These are phyloP conservation scores for Nautilus pompilius DNA, from an alignment of 1,140 invertebrate species.

Conservation along the genomic window DNA sequence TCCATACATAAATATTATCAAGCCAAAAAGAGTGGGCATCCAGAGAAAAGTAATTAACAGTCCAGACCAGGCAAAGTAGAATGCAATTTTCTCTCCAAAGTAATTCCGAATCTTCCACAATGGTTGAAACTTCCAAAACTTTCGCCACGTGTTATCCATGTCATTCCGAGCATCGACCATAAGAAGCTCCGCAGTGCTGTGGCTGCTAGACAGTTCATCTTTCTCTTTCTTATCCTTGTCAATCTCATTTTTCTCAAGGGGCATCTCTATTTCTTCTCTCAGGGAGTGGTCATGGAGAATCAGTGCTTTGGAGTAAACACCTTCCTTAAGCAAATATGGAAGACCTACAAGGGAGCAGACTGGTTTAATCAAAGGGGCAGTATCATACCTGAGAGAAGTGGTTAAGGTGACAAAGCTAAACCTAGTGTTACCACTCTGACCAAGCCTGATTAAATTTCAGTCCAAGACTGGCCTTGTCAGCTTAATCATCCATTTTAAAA, in stretches of 20 bases:
- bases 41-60: slow-evolving; percentile 47
- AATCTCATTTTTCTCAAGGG: neutral
- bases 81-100: slow-evolving; percentile 57
- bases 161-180: slow-evolving; percentile 29
- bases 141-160: slow-evolving; percentile 44
- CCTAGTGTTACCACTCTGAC: no score
- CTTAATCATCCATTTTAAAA: no score
- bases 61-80: slow-evolving; percentile 58
- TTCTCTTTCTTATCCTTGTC: slow-evolving; percentile 5
- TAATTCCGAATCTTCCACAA: slow-evolving; percentile 55
- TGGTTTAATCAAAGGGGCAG: no score
- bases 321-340: slow-evolving; percentile 48
- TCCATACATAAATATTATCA: slow-evolving; percentile 53
- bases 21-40: slow-evolving; percentile 54
- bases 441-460: no score
- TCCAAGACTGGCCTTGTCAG: no score
- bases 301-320: slow-evolving; percentile 47
- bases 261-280: no score
- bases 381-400: no score
- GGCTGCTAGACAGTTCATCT: neutral
- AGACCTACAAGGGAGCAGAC: no score
- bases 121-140: slow-evolving; percentile 49
- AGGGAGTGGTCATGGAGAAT: slow-evolving; percentile 53
- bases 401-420: no score
- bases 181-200: neutral